phyloP scores from a whole-genome alignment of 2,797 vertebrate species.

The Chaenodraco wilsoni region DNA sequence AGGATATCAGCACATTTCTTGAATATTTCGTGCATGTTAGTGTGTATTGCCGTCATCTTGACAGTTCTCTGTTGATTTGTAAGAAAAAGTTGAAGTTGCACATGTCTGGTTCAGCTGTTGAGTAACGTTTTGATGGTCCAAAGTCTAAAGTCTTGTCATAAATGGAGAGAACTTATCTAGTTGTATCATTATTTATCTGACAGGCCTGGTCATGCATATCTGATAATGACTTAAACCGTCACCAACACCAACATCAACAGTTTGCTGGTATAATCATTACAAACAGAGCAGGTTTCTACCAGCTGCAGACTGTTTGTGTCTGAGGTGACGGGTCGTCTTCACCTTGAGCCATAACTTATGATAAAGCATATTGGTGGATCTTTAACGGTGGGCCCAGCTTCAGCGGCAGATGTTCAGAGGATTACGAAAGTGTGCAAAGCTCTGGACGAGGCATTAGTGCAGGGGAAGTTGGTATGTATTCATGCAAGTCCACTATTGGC shows the following conservation, averaged over 20 bases:
- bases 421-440: slow-evolving; percentile 44
- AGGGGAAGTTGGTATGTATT: not conserved
- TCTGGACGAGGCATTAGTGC: slow-evolving; percentile 10
- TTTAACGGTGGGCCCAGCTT: slow-evolving; percentile 25
- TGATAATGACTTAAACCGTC: slow-evolving; percentile 20
- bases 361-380: slow-evolving; percentile 26
- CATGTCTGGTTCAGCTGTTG: slow-evolving; percentile 34
- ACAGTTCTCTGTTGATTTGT: slow-evolving; percentile 5
- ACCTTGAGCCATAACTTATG: slow-evolving; percentile 49
- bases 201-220: not conserved
- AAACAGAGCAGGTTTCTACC: slow-evolving; percentile 28
- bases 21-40: not conserved
- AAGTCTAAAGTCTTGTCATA: slow-evolving; percentile 49
- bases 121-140: slow-evolving; percentile 47
- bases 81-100: slow-evolving; percentile 20
- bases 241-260: not conserved
- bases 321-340: slow-evolving; percentile 34
- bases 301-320: not conserved
- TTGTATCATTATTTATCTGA: slow-evolving; percentile 40
- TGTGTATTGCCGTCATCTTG: not conserved
- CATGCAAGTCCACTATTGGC: slow-evolving; percentile 19
- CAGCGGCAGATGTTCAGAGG: slow-evolving; percentile 11
- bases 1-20: too few species aligned
- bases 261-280: slow-evolving; percentile 4
- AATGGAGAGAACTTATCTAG: slow-evolving; percentile 36